Evolutionary conservation across 2,888 invertebrate species (phyloP).

Genomic region (Sisyra terminalis): DNA sequence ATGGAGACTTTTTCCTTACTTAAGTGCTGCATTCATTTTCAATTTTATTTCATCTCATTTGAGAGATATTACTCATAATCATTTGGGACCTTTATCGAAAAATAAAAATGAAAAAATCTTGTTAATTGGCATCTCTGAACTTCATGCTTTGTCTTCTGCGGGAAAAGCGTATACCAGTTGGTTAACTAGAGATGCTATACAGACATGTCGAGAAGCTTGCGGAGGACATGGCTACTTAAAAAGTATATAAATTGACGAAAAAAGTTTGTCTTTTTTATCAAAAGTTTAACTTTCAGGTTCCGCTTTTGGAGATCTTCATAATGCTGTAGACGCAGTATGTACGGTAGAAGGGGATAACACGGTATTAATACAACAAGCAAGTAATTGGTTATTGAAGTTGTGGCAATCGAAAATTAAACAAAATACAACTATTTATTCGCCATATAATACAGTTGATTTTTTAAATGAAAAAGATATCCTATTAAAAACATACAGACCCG

Average conservation of each 20-base stretch:
- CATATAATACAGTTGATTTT: slow-evolving; percentile 55
- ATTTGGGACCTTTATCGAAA: slow-evolving; percentile 16
- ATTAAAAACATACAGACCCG: slow-evolving; percentile 32
- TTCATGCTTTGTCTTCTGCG: slow-evolving; percentile 63
- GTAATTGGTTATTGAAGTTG: slow-evolving; percentile 56
- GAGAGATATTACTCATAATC: slow-evolving; percentile 23
- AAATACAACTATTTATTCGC: slow-evolving; percentile 30
- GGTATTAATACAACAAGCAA: slow-evolving; percentile 76
- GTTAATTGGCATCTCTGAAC: slow-evolving; percentile 39
- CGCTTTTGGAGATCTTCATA: slow-evolving; percentile 65
- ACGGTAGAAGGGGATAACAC: slow-evolving; percentile 42
- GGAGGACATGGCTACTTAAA: slow-evolving; percentile 89
- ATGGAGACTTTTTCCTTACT: slow-evolving; percentile 51
- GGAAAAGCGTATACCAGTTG: slow-evolving; percentile 68
- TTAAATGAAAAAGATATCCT: slow-evolving; percentile 34
- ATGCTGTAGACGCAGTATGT: slow-evolving; percentile 30
- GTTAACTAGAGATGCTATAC: slow-evolving; percentile 73
- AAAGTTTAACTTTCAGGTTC: slow-evolving; percentile 36
- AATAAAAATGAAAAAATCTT: slow-evolving; percentile 26
- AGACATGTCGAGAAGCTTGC: slow-evolving; percentile 85
- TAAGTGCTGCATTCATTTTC: slow-evolving; percentile 29
- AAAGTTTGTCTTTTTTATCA: too few species aligned
- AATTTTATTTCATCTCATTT: slow-evolving; percentile 41
- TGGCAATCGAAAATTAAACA: slow-evolving; percentile 39
- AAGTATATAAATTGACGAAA: too few species aligned